Base-by-base conservation (phyloP, 1,140 invertebrate species). In the Drosophila bipectinata region DNA sequence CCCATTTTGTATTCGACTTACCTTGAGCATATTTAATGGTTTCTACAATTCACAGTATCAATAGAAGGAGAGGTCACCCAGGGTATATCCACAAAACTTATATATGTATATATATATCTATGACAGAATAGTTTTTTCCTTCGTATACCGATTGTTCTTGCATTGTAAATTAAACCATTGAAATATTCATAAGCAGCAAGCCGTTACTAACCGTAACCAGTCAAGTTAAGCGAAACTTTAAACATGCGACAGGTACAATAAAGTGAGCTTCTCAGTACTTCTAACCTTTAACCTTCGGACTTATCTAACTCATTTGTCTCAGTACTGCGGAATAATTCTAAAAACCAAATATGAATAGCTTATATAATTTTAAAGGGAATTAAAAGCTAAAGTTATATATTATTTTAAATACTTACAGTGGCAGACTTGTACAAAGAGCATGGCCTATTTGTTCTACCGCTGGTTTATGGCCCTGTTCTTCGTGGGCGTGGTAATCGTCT, bases 401-500 rank as follows among this genome's bases (percentile, higher is more conserved):
- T n/a, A n/a, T 18, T 32, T 21, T 5, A 14, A 45, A 72, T 83
- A 91, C 60, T 21, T 12, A 21, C 79, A 69, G 93, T 94, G 93
- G 93, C 93, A 93, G 76, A 85, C 69, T 30, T 82, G 90, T 57
- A 85, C 82, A 12, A 91, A 90, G 53, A 93, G 91, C 69, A 62
- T 92, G 34, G 67, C 63, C 30, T 95, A 95, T 83, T 72, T 95
- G 6, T 60, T 92, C 5, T 95, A 95, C 73, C 93, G 94, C 60
- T 94, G 93, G 92, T 54, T 93, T 1, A 91, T 95, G 26, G 93
- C 93, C 4, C 10, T 92, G 21, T 80, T 91, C 8, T 95, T 95
- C 85, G 61, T 93, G 5, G 73, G 71, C 8, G 93, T 94, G 5
- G 83, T 93, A 12, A 61, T 94, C 1, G 92, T 92, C 34, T 94